Conservation (phyloP, 2,888 invertebrate genomes). For the Tiphia femorata region DNA sequence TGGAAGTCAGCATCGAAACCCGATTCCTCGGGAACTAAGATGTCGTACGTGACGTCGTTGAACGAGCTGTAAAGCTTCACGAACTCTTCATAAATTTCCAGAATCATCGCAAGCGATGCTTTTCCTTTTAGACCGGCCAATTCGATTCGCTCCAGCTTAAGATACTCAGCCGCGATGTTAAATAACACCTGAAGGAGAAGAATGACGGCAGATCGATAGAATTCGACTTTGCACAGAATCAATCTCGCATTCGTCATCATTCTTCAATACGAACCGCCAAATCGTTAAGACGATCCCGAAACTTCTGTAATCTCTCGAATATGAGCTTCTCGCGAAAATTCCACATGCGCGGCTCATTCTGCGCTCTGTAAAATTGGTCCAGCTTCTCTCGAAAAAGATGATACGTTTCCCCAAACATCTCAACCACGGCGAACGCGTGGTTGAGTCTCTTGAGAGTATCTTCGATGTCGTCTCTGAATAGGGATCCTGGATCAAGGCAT, state of each 20-base stretch:
- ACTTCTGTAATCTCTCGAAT: slow-evolving; percentile 77
- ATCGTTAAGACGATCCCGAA: slow-evolving; percentile 75
- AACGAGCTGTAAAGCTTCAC: slow-evolving; percentile 56
- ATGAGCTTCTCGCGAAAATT: slow-evolving; percentile 81
- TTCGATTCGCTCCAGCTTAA: slow-evolving; percentile 88
- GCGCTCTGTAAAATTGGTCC: slow-evolving; percentile 71
- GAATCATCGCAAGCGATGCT: slow-evolving; percentile 71
- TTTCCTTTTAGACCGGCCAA: slow-evolving; percentile 80
- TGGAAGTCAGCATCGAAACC: slow-evolving; percentile 76
- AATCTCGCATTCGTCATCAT: too few relatives aligned
- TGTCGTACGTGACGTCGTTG: slow-evolving; percentile 75
- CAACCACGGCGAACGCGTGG: slow-evolving; percentile 70
- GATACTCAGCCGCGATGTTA: slow-evolving; percentile 83
- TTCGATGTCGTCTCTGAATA: slow-evolving; percentile 89
- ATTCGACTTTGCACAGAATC: not conserved
- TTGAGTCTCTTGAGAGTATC: slow-evolving; percentile 77
- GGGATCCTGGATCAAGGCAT: slow-evolving; percentile 81
- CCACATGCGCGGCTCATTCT: slow-evolving; percentile 76
- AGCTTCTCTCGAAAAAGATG: slow-evolving; percentile 72
- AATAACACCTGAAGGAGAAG: slow-evolving; percentile 74
- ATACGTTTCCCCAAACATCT: slow-evolving; percentile 72
- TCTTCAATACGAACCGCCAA: slow-evolving; percentile 71
- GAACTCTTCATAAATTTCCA: slow-evolving; percentile 64
- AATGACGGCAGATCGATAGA: slow-evolving; percentile 9
- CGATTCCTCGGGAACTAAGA: slow-evolving; percentile 79